These are phyloP conservation scores for Atherinomorus stipes DNA, from an alignment of 2,113 vertebrate genomes.

Conservation along the genomic window DNA sequence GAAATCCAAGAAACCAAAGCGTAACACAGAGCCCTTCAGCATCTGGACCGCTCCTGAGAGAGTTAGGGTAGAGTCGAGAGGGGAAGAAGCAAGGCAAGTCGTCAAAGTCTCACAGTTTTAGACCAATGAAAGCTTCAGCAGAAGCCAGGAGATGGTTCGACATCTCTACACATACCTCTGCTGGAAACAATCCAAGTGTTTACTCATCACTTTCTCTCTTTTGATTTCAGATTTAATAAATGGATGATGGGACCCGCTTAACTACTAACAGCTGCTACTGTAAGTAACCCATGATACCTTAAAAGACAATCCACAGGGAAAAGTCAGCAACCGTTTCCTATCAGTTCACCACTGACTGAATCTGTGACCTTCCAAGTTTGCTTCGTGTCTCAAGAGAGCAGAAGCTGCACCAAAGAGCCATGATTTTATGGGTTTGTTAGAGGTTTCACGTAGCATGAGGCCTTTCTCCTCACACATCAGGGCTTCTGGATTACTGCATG, in stretches of 20 bases:
- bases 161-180: background rate
- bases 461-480: slow-evolving; percentile 11
- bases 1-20: slow-evolving; percentile 91
- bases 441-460: slow-evolving; percentile 21
- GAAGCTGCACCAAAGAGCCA: slow-evolving; percentile 33
- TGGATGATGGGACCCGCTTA: background rate
- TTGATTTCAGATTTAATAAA: background rate
- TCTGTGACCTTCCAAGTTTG: slow-evolving; percentile 32
- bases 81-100: background rate
- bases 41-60: slow-evolving; percentile 88
- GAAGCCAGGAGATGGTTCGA: background rate
- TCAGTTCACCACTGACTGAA: slow-evolving; percentile 2
- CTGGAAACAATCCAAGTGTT: too few species aligned
- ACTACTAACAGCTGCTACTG: too few species aligned
- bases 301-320: background rate
- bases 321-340: slow-evolving; percentile 3
- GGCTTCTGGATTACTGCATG: slow-evolving; percentile 19
- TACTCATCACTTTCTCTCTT: too few species aligned
- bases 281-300: too few species aligned
- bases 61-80: background rate
- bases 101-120: background rate
- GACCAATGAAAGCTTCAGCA: background rate
- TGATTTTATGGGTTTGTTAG: slow-evolving; percentile 13
- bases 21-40: slow-evolving; percentile 93
- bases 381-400: slow-evolving; percentile 40